Evolutionary conservation across 1,140 invertebrate species (phyloP).

Genomic region (Steinernema feltiae): DNA sequence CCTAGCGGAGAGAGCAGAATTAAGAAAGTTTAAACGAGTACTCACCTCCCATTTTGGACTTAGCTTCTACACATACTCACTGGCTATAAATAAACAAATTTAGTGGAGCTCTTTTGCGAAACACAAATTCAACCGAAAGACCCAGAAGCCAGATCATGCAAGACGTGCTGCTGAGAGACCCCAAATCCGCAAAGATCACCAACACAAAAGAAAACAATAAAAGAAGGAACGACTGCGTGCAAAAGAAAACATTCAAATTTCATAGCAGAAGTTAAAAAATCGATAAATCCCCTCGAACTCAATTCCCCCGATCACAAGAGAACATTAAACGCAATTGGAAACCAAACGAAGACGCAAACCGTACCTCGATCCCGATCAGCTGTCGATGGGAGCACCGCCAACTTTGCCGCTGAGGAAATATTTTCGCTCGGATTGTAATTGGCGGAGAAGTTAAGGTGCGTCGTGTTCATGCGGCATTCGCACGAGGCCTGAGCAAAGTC

Average conservation of each 20-base stretch:
- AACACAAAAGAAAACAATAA: too few relatives aligned
- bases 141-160: too few relatives aligned
- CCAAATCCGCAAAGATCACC: too few relatives aligned
- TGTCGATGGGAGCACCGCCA: conserved; percentile 10
- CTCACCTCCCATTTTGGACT: conserved; percentile 10
- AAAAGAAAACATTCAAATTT: too few relatives aligned
- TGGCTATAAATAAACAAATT: conserved; percentile 10
- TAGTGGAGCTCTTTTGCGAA: background rate
- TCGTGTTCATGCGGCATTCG: conserved; percentile 14
- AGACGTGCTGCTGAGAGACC: too few relatives aligned
- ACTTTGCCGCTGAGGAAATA: background rate
- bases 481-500: conserved; percentile 1
- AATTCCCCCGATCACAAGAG: background rate
- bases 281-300: background rate
- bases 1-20: background rate
- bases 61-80: background rate
- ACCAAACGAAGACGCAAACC: background rate
- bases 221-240: too few relatives aligned
- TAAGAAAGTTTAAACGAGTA: background rate
- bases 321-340: background rate
- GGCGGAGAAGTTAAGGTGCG: conserved; percentile 11
- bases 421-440: background rate
- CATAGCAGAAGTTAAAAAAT: too few relatives aligned
- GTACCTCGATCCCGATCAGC: conserved; percentile 12
- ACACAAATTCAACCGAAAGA: too few relatives aligned